Evolutionary conservation across 2,797 vertebrate genomes (phyloP).

Genomic region (Spinus olivaceus): DNA sequence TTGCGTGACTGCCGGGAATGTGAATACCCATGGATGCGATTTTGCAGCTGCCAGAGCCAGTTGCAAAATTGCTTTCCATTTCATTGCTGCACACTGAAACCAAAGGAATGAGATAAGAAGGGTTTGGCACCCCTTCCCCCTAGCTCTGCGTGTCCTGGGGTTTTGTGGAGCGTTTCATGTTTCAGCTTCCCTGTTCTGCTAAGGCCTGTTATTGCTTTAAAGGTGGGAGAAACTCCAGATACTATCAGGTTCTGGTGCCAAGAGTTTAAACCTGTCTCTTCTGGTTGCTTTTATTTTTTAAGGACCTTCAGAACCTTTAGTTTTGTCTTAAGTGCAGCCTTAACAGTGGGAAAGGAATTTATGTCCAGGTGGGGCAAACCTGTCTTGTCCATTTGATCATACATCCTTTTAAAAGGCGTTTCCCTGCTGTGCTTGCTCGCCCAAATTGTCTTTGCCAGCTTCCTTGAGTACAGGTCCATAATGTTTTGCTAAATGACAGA

Average conservation of each 20-base stretch:
- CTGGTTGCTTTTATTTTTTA: background rate
- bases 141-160: background rate
- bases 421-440: background rate
- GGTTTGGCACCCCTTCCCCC: background rate
- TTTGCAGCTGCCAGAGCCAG: background rate
- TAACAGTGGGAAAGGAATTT: slow-evolving; percentile 4
- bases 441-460: background rate
- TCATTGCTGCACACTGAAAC: slow-evolving; percentile 3
- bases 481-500: background rate
- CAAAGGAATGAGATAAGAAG: background rate
- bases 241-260: background rate
- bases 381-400: background rate
- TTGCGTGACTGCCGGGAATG: background rate
- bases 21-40: background rate
- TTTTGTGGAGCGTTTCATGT: background rate
- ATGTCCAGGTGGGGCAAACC: background rate
- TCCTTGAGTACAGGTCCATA: background rate
- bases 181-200: background rate
- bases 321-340: background rate
- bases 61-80: slow-evolving; percentile 5
- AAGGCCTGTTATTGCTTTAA: background rate
- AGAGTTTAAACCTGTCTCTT: background rate
- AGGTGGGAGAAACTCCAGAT: slow-evolving; percentile 2
- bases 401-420: background rate
- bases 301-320: background rate